Evolutionary conservation across 2,888 invertebrate species (phyloP), one percentile per base, ranked within the genome.

Genomic region (Nowickia ferox): DNA sequence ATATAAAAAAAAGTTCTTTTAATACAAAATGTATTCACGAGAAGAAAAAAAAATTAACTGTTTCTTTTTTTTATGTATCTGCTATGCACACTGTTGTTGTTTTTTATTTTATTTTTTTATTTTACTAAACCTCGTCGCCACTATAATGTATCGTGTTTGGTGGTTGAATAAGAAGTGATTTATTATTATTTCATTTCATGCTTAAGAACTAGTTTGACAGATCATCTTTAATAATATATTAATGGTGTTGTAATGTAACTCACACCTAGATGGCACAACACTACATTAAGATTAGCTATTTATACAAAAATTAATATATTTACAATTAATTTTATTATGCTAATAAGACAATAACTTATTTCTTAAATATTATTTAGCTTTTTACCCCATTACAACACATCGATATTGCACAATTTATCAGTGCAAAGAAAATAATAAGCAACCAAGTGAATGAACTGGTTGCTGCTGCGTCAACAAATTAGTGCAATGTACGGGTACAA

Each of bases 121-220:
- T 22, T 51, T 51, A 59, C 30, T 2, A 69, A 51, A 19, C 0
- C n/a, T 69, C 69, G 19, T 55, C 55, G 69, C 55, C 69, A 69
- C 55, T 66, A 63, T 63, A 17, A 44, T 63, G 63, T 63, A 63
- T 63, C 63, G 63, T 19, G 63, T 63, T 63, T 63, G 40, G 63
- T 46, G 17, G 63, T 63, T 63, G 15, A 63, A 63, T 44, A 42
- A 63, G 42, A 63, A 63, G 63, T 63, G 5, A 22, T 30, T 48
- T 48, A 61, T 66, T 66, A 48, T 66, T 66, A 66, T 48, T 66
- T 66, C 30, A 66, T 38, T 66, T 66, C 22, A 66, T 48, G 66
- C 66, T 48, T 48, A 48, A 48, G 13, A 48, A 66, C 66, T 66
- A 66, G 66, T 46, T 66, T 48, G 48, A 66, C 66, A 66, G 66